These are phyloP conservation scores for Patiria miniata DNA, from an alignment of 35 echinoderm and acorn worm species.

Conservation along the genomic window DNA sequence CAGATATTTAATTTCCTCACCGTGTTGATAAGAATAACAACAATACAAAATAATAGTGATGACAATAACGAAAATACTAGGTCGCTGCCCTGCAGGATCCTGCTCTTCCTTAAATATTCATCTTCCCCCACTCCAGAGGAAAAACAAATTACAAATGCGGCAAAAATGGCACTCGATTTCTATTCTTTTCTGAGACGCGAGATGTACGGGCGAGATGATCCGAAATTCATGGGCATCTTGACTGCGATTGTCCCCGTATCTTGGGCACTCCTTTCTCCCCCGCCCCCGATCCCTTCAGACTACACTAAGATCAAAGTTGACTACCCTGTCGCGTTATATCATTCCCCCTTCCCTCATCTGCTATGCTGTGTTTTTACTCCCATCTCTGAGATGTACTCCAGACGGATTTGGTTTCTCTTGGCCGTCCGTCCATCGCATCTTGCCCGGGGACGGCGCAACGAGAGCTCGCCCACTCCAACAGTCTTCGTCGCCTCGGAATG, in stretches of 20 bases:
- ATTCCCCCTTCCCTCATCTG: conserved; percentile 7
- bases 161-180: conserved; percentile 8
- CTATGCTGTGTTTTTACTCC: conserved; percentile 10
- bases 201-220: background rate
- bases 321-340: background rate
- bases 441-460: conserved; percentile 14
- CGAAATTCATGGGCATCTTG: conserved; percentile 22
- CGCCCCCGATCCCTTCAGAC: background rate
- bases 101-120: background rate
- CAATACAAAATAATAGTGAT: too few relatives aligned
- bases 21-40: background rate
- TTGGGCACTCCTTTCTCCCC: background rate
- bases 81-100: background rate
- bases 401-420: conserved; percentile 16
- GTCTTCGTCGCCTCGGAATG: background rate
- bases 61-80: background rate
- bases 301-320: conserved; percentile 6
- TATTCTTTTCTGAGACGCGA: background rate
- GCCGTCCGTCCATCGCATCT: conserved; percentile 13
- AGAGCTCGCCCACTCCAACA: background rate
- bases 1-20: background rate
- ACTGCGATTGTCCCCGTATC: conserved; percentile 19
- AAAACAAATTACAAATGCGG: background rate
- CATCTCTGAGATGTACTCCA: background rate
- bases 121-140: background rate